Percentiles rank a stretch among this genome's conserved stretches.
These are phyloP conservation scores for Cepaea nemoralis DNA, from an alignment of 1,140 invertebrate species.

Conservation along the genomic window DNA sequence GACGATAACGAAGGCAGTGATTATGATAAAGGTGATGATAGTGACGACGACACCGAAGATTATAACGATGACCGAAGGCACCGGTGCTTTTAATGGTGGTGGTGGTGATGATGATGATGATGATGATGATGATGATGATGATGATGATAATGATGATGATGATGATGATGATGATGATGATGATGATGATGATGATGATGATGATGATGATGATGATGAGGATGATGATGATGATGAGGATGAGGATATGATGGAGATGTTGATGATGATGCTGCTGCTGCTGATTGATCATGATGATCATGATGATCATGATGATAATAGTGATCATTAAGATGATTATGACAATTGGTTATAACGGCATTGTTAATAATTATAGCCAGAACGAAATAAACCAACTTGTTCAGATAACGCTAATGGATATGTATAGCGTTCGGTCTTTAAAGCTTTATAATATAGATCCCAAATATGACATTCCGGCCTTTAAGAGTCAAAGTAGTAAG, in stretches of 20 bases:
- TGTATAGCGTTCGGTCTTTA: too few species aligned
- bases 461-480: too few species aligned
- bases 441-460: too few species aligned
- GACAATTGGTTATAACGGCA: neutral
- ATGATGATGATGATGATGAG: too few species aligned
- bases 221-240: too few species aligned
- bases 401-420: too few species aligned
- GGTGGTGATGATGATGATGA: neutral
- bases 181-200: neutral
- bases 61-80: too few species aligned
- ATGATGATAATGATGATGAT: conserved; percentile 3
- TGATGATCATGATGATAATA: neutral
- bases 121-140: neutral
- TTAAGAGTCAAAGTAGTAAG: too few species aligned
- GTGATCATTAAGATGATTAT: neutral
- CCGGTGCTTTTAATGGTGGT: neutral
- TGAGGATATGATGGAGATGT: neutral
- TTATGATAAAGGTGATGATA: too few species aligned
- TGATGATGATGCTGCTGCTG: too few species aligned
- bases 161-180: neutral
- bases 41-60: too few species aligned
- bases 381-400: too few species aligned
- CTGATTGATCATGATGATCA: neutral
- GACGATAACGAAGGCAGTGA: neutral
- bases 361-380: neutral